These are phyloP conservation scores for western clawed frog (Xenopus tropicalis) DNA, from an alignment of 2,113 vertebrate genomes.

Conservation along the genomic window UCB_Xtro_10.0 CM004450.2:29096001-29096500, in stretches of 20 bases:
- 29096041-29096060: background rate
- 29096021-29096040: background rate
- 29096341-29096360: constrained; percentile 1
- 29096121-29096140: background rate
- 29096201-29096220: background rate
- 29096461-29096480: background rate
- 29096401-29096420: background rate
- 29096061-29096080: background rate
- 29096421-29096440: background rate
- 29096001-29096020: background rate
- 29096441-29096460: background rate
- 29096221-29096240: background rate
- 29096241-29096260: constrained; percentile 20
- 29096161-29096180: constrained; percentile 2
- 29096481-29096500: background rate
- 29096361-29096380: constrained; percentile 9
- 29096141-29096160: constrained; percentile 13
- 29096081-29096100: constrained; percentile 2
- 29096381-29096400: constrained; percentile 5
- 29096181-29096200: background rate
- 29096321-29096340: background rate
- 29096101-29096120: background rate
- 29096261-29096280: background rate
- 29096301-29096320: background rate
- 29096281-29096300: background rate